Conservation (phyloP, 2,888 invertebrate genomes). For the Emmelina monodactyla region DNA sequence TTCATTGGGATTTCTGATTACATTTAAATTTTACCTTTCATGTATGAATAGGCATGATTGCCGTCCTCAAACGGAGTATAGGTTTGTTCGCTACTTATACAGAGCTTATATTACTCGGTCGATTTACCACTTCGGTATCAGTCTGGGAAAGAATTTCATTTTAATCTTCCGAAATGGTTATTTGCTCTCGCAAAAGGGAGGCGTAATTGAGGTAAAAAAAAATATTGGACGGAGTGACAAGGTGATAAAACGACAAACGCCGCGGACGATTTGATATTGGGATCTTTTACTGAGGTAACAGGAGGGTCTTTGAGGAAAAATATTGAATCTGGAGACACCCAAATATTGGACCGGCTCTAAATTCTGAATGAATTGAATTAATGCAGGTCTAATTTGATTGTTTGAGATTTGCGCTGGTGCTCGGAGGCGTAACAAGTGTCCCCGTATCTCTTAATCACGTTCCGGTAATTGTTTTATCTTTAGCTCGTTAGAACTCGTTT, state of each 20-base stretch:
- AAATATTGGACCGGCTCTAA: background rate
- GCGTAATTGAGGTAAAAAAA: conserved; percentile 51
- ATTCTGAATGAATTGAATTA: background rate
- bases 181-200: conserved; percentile 39
- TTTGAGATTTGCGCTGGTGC: too few relatives aligned
- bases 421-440: conserved; percentile 59
- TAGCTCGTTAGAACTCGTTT: conserved; percentile 67
- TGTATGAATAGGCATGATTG: too few relatives aligned
- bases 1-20: too few relatives aligned
- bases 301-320: conserved; percentile 27
- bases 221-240: conserved; percentile 51
- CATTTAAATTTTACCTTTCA: too few relatives aligned
- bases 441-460: conserved; percentile 63
- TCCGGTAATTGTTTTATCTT: conserved; percentile 65
- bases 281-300: conserved; percentile 42
- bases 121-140: conserved; percentile 28
- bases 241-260: conserved; percentile 56
- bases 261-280: conserved; percentile 50
- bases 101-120: too few relatives aligned
- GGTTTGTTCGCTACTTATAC: too few relatives aligned
- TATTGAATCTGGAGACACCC: conserved; percentile 29
- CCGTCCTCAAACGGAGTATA: too few relatives aligned
- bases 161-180: conserved; percentile 47
- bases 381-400: background rate
- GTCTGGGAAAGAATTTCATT: conserved; percentile 44